These are phyloP conservation scores for Microvelia longipes DNA, from an alignment of 1,140 invertebrate genomes.

Conservation along the genomic window DNA sequence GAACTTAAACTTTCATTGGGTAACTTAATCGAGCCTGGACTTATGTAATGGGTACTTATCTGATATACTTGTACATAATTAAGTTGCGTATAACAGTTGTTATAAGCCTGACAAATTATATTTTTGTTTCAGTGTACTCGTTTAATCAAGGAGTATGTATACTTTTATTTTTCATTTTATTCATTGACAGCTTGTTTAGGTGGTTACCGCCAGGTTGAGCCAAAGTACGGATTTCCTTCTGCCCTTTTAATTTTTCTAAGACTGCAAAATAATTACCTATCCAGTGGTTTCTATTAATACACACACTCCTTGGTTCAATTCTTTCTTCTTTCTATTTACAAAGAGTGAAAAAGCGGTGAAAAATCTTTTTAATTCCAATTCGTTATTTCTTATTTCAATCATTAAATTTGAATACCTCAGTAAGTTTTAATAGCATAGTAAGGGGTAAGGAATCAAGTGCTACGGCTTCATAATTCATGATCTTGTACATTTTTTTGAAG, in stretches of 20 bases:
- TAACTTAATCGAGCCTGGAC: too few relatives aligned
- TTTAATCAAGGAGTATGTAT: too few relatives aligned
- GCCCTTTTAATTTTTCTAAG: neutral
- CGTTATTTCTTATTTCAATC: neutral
- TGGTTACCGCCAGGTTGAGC: too few relatives aligned
- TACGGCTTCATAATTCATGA: neutral
- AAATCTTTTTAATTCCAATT: neutral
- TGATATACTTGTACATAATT: too few relatives aligned
- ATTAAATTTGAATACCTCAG: neutral
- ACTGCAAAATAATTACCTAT: neutral
- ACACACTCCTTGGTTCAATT: neutral
- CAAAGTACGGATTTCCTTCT: neutral
- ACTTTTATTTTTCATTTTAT: too few relatives aligned
- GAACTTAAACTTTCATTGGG: too few relatives aligned
- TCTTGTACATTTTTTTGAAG: neutral
- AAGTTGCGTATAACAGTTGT: too few relatives aligned
- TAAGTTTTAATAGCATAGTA: neutral
- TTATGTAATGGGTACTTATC: too few relatives aligned
- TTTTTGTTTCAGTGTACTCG: too few relatives aligned
- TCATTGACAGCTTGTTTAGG: too few relatives aligned
- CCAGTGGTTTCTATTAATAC: neutral
- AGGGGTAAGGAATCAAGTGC: neutral
- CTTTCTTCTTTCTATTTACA: neutral
- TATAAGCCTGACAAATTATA: too few relatives aligned
- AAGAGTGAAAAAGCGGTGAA: neutral